Evolutionary conservation across 2,888 invertebrate genomes (phyloP), one percentile per base, ranked within the genome.

Genomic region (Amiota communis): DNA sequence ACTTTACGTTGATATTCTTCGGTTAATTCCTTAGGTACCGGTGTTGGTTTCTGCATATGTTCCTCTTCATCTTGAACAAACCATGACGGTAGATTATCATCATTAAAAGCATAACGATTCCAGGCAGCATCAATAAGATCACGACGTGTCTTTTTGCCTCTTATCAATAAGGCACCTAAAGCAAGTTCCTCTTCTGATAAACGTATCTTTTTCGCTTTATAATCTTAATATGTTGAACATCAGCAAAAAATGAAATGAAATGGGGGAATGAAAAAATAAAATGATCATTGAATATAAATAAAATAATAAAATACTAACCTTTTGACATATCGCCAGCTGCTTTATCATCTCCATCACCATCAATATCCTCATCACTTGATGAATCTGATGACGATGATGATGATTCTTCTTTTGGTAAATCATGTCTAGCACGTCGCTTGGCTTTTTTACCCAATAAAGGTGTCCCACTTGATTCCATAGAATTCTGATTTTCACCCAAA

Each of bases 51-150:
- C 79, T 91, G 93, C 94, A 96, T 96, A 86, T 98, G 97, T 87
- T 95, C 94, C 76, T 94, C 93, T 89, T 99, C 99, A 83, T 99
- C 99, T 74, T 96, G 93, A 0, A 93, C 92, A 90, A 99, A 99
- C 99, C 99, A 99, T 81, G 95, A 95, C 0, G 99, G 99, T 67
- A 99, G 91, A 87, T 95, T 92, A 1, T 93, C 94, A 88, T 99
- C 99, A 86, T 97, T 97, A 87, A 96, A 97, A 3, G 95, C 93
- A 88, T 96, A 98, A 81, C 97, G 93, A 90, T 98, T 97, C 95
- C 97, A 99, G 0, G 95, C 97, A 69, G 93, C 94, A 87, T 99
- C 98, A 11, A 95, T 91, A 11, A 99, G 90, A 87, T 99, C 98
- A 51, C 98, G 92, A 84, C 96, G 95, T 13, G 94, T 92, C 90